Evolutionary conservation across 2,797 vertebrate species (phyloP).

Genomic region (Fratercula arctica): DNA sequence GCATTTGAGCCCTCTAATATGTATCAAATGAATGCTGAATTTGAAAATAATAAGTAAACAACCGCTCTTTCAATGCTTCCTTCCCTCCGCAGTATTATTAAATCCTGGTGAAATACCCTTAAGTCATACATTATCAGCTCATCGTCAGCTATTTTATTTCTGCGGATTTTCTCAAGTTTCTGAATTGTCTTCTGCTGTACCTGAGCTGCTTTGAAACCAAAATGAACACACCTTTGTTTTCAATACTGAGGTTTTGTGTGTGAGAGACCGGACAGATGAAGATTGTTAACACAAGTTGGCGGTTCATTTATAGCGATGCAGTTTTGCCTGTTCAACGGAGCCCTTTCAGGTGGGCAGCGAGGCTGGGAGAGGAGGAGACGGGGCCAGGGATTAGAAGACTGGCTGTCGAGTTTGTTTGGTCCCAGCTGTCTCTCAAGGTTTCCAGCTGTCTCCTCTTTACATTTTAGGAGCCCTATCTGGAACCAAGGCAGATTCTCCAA

Average conservation of each 20-base stretch:
- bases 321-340: not conserved
- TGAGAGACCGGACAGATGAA: constrained; percentile 22
- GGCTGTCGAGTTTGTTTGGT: not conserved
- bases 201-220: constrained; percentile 23
- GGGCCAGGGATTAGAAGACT: not conserved
- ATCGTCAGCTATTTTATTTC: constrained; percentile 50
- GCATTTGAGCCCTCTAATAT: not conserved
- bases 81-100: constrained; percentile 1
- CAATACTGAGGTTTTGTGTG: constrained; percentile 28
- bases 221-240: constrained; percentile 21
- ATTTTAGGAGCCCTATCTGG: not conserved
- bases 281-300: not conserved
- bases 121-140: not conserved
- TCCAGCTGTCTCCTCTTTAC: not conserved
- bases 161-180: constrained; percentile 7
- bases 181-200: constrained; percentile 23
- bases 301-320: not conserved
- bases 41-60: constrained; percentile 49
- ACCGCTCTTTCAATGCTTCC: not conserved
- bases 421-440: not conserved
- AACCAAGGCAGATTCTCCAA: not conserved
- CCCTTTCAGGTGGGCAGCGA: not conserved
- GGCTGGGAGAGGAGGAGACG: not conserved
- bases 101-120: constrained; percentile 35
- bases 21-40: not conserved